Evolutionary conservation across 2,113 vertebrate genomes (phyloP).

Genomic region (Corynorhinus townsendii): DNA sequence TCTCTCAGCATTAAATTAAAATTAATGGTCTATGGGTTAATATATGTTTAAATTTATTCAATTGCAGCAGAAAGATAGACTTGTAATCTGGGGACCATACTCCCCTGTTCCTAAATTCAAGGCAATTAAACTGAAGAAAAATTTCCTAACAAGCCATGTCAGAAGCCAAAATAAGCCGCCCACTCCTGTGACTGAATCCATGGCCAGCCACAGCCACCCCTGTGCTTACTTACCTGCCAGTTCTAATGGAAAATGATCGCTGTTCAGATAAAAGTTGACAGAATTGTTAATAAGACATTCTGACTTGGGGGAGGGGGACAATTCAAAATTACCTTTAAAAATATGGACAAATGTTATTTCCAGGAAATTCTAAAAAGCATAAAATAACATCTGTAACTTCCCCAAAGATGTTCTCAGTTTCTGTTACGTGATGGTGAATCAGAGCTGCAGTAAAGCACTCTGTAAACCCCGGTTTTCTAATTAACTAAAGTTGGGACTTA

Average conservation of each 20-base stretch:
- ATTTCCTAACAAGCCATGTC: not conserved
- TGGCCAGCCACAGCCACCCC: not conserved
- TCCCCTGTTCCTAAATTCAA: not conserved
- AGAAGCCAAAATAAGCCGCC: not conserved
- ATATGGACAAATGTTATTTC: not conserved
- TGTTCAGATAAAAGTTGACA: not conserved
- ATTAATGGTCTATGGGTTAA: not conserved
- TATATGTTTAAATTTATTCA: not conserved
- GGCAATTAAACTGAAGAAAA: not conserved
- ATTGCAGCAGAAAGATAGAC: not conserved
- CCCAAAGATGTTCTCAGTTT: slow-evolving; percentile 16
- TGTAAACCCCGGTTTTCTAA: not conserved
- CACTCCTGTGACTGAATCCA: no score
- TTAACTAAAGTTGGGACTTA: not conserved
- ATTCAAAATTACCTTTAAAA: slow-evolving; percentile 2
- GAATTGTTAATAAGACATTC: not conserved
- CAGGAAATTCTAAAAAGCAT: not conserved
- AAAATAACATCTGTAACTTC: not conserved
- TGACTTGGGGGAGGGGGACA: not conserved
- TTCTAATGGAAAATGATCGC: not conserved
- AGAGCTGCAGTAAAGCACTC: not conserved
- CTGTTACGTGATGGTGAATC: not conserved
- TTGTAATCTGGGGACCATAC: not conserved
- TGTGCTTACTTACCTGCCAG: not conserved
- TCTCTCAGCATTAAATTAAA: not conserved